A percentile compares a stretch with the other conserved stretches of the same genome.
These are phyloP conservation scores for Chionodraco myersi DNA, from an alignment of 2,113 vertebrate genomes.

Conservation along the genomic window DNA sequence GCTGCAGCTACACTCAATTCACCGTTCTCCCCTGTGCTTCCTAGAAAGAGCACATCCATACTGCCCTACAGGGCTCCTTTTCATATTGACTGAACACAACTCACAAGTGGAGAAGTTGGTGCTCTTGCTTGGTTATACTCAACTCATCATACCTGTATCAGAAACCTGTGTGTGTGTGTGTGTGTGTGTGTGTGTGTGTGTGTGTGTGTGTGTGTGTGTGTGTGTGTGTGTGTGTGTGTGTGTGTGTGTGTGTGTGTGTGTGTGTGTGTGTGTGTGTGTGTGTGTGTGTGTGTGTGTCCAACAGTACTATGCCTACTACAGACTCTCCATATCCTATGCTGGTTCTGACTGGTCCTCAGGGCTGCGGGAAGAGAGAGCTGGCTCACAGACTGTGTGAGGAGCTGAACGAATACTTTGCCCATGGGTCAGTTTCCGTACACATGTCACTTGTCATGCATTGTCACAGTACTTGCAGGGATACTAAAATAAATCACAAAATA, in stretches of 20 bases:
- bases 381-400: constrained; percentile 89
- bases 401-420: constrained; percentile 88
- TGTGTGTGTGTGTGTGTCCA: constrained; percentile 49
- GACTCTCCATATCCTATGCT: constrained; percentile 91
- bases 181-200: constrained; percentile 54
- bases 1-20: constrained; percentile 58
- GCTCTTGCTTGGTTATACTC: constrained; percentile 9
- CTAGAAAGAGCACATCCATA: constrained; percentile 52
- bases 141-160: neutral
- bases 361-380: constrained; percentile 90
- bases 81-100: constrained; percentile 42
- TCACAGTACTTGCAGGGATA: neutral
- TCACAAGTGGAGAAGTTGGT: constrained; percentile 14
- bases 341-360: constrained; percentile 89
- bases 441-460: neutral
- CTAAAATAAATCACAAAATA: neutral
- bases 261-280: constrained; percentile 41
- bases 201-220: constrained; percentile 51
- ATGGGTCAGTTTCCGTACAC: constrained; percentile 84
- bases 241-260: constrained; percentile 52
- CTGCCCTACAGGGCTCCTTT: constrained; percentile 28
- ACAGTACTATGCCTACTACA: constrained; percentile 86
- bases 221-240: constrained; percentile 50
- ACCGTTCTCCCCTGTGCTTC: constrained; percentile 41
- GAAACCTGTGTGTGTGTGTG: constrained; percentile 35